Percentiles rank a stretch among this genome's conserved stretches.
Conservation (phyloP, 2,888 invertebrate species). For the Molorchus minor region DNA sequence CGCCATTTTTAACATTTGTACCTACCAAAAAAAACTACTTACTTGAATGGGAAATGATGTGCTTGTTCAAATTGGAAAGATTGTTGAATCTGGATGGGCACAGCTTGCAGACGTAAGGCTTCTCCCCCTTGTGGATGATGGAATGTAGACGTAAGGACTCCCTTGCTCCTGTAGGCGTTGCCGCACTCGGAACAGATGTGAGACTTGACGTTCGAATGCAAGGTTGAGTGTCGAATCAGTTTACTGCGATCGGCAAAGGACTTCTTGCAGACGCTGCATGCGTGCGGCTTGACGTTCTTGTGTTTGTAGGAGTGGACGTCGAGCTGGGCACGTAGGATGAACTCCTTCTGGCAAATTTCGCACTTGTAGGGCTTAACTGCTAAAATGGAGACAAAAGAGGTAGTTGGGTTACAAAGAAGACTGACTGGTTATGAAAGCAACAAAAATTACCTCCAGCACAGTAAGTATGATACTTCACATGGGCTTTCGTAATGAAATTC, state of each 20-base stretch:
- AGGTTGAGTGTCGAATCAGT: conserved; percentile 74
- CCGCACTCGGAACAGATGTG: conserved; percentile 70
- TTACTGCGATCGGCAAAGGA: conserved; percentile 76
- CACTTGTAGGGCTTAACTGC: conserved; percentile 65
- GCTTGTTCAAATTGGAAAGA: conserved; percentile 75
- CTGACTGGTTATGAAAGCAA: conserved; percentile 49
- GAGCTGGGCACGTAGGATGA: conserved; percentile 76
- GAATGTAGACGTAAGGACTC: conserved; percentile 70
- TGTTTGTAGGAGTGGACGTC: conserved; percentile 78
- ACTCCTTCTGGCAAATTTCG: conserved; percentile 68
- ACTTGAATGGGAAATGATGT: conserved; percentile 69
- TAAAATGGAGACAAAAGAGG: conserved; percentile 41
- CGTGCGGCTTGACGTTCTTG: conserved; percentile 68
- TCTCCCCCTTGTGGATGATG: conserved; percentile 70
- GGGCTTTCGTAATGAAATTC: conserved; percentile 73
- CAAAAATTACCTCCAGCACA: conserved; percentile 65
- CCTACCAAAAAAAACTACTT: conserved; percentile 40
- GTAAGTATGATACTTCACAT: conserved; percentile 72
- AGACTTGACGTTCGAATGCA: conserved; percentile 67
- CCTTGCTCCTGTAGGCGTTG: conserved; percentile 69
- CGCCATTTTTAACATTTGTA: no score
- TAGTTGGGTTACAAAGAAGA: background rate
- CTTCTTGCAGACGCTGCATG: conserved; percentile 73
- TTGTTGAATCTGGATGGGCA: conserved; percentile 71
- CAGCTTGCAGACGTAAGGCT: conserved; percentile 69